These are phyloP conservation scores for Drosophila prostipennis DNA, from an alignment of 2,888 invertebrate species.

Conservation along the genomic window DNA sequence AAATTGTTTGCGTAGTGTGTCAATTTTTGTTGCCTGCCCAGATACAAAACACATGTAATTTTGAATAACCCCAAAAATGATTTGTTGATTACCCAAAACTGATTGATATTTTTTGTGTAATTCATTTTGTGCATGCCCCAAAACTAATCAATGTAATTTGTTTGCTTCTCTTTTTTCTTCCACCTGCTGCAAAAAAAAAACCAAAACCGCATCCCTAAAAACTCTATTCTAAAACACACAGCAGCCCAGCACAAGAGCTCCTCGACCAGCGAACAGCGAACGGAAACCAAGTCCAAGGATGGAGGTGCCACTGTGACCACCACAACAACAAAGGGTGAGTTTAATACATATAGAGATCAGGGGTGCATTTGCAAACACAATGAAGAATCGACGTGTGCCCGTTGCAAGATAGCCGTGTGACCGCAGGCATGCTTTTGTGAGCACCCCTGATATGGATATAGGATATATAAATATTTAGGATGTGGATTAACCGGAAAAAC, in stretches of 20 bases:
- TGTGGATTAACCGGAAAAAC: neutral
- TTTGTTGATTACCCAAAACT: conserved; percentile 29
- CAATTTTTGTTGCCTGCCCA: conserved; percentile 61
- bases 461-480: neutral
- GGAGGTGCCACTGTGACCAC: conserved; percentile 86
- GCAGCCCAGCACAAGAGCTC: conserved; percentile 70
- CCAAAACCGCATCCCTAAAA: conserved; percentile 53
- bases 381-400: no score
- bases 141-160: conserved; percentile 68
- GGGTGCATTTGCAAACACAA: no score
- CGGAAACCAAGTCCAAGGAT: conserved; percentile 86
- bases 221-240: conserved; percentile 56
- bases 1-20: conserved; percentile 43
- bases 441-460: no score
- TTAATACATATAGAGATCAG: no score
- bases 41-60: conserved; percentile 48
- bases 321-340: conserved; percentile 86
- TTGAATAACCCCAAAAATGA: conserved; percentile 12
- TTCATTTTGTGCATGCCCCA: conserved; percentile 62
- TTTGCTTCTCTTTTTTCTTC: conserved; percentile 60
- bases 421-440: no score
- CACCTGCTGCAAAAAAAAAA: conserved; percentile 31
- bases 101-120: conserved; percentile 24
- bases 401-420: no score
- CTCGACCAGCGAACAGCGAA: conserved; percentile 82